Percentiles rank a stretch among this genome's conserved stretches.
These are phyloP conservation scores for Spatulosminthurus flaviceps DNA, from an alignment of 2,888 invertebrate species.

Conservation along the genomic window DNA sequence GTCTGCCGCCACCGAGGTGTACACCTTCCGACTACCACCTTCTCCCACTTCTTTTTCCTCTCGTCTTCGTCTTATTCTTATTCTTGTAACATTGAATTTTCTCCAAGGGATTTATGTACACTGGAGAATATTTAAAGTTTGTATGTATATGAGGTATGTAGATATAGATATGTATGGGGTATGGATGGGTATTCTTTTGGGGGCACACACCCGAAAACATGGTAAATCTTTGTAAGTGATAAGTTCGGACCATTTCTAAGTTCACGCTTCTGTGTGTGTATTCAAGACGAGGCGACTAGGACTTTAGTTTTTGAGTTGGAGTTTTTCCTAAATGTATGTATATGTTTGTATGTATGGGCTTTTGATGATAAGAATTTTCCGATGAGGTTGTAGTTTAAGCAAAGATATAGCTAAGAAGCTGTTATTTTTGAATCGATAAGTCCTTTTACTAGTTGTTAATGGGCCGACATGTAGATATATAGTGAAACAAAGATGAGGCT, in stretches of 20 bases:
- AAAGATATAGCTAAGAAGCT: slow-evolving; percentile 41
- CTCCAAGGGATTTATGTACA: neutral
- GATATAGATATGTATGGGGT: too few species aligned
- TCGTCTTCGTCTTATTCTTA: neutral
- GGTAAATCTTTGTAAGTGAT: slow-evolving; percentile 26
- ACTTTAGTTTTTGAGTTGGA: neutral
- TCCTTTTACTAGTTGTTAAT: slow-evolving; percentile 34
- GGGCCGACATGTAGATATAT: too few species aligned
- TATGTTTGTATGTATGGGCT: neutral
- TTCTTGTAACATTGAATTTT: neutral
- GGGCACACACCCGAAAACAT: slow-evolving; percentile 1
- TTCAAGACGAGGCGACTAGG: neutral
- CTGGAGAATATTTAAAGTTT: too few species aligned
- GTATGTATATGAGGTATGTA: too few species aligned
- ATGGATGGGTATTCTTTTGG: too few species aligned
- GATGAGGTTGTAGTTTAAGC: too few species aligned
- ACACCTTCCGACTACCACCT: slow-evolving; percentile 19
- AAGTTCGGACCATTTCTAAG: too few species aligned
- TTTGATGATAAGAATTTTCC: slow-evolving; percentile 18
- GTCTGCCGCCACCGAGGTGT: slow-evolving; percentile 19
- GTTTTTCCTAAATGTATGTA: neutral
- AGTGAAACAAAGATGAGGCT: slow-evolving; percentile 46
- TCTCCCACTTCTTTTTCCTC: neutral
- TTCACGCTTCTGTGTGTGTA: too few species aligned
- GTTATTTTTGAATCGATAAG: slow-evolving; percentile 40